These are phyloP conservation scores for Chalcosyrphus nemorum DNA, from an alignment of 2,888 invertebrate genomes.

Conservation along the genomic window DNA sequence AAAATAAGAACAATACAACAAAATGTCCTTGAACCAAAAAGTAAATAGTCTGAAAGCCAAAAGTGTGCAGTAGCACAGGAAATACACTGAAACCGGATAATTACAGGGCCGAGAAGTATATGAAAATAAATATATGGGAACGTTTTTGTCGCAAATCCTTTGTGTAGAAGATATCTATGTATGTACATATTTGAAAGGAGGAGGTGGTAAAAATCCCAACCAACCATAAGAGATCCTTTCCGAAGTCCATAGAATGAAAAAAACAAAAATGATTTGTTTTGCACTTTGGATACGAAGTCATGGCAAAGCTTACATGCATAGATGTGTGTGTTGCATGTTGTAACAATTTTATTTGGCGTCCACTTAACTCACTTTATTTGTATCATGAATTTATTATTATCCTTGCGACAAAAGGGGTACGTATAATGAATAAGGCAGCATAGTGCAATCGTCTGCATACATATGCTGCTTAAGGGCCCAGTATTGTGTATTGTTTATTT, in stretches of 20 bases:
- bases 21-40: conserved; percentile 57
- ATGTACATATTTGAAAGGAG: background rate
- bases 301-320: background rate
- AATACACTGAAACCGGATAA: conserved; percentile 29
- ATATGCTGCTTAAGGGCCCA: background rate
- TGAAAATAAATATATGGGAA: background rate
- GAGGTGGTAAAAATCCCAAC: conserved; percentile 38
- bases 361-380: conserved; percentile 48
- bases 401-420: background rate
- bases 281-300: conserved; percentile 34
- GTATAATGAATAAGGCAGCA: too few relatives aligned
- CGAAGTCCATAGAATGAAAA: conserved; percentile 14
- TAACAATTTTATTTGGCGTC: conserved; percentile 49
- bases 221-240: conserved; percentile 13
- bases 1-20: conserved; percentile 28
- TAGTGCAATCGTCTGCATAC: background rate
- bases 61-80: conserved; percentile 24
- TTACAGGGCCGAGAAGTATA: background rate
- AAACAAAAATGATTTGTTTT: conserved; percentile 48
- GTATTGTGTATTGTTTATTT: background rate
- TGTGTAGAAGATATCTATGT: conserved; percentile 15
- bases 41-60: conserved; percentile 44
- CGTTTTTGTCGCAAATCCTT: conserved; percentile 35
- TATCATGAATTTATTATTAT: conserved; percentile 9
- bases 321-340: conserved; percentile 8